Evolutionary conservation across 2,797 vertebrate genomes (phyloP), one percentile per base, ranked within the genome.

Genomic region (Fistularia tabacaria): DNA sequence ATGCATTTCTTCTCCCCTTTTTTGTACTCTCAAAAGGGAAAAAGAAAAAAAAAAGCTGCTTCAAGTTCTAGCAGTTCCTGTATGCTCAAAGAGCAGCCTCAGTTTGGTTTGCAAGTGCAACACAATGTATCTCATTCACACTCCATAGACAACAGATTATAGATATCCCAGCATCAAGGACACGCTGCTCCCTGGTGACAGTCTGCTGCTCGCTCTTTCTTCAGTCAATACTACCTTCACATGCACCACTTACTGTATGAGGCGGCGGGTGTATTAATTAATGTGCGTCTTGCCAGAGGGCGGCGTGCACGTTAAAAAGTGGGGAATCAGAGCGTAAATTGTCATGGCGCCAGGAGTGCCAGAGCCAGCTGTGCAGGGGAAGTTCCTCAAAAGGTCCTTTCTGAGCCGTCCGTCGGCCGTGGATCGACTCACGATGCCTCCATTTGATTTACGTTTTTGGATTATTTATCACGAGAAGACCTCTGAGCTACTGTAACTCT

Each of bases 101-200:
- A 49, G 52, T 57, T 67, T 62, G 58, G 49, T 68, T 71, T 66
- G 55, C 64, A 72, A 66, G 74, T 66, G 66, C 57, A 74, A 76
- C 74, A 69, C 77, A 76, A 69, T 60, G 56, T 40, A 38, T 73
- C 38, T 68, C 69, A 49, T 57, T 69, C 68, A 64, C 53, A 70
- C 60, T 56, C 38, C 52, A 54, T 38, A 71, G 56, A 71, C 71
- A 76, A 81, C 69, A 83, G 79, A 86, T 85, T 78, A 81, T 69
- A 82, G 73, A 78, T 77, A 85, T 87, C 75, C 83, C 79, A 79
- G 71, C 85, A 87, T 85, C 86, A 91, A 91, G 89, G 90, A 89
- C 87, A 87, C 76, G 46, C 45, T 64, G 70, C 69, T 86, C 88
- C 82, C 77, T 42, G 47, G 69, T 82, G 85, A 84, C 54, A 66